Base-by-base conservation (phyloP, 2,113 vertebrate genomes). In the Pagrus major region DNA sequence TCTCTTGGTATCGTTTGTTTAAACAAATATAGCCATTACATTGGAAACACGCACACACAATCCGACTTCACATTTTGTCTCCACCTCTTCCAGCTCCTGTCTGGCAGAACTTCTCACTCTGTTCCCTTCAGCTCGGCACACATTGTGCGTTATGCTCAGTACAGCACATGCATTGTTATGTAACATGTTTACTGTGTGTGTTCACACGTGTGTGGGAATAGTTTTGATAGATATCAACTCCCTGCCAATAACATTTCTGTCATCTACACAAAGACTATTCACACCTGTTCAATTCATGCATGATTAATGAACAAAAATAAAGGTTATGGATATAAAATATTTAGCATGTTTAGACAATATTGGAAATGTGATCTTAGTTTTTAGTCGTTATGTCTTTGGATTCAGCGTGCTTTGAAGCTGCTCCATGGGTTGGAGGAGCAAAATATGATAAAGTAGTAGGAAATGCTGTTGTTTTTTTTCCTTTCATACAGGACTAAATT, bases 1-100 rank as follows among this genome's bases (percentile, higher is more conserved):
- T 44, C 1, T 74, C 20, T 33, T 33, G 3, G 15, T 66, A 1
- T 47, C 49, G 41, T 68, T 55, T 23, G 21, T 55, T 71, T 56
- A 46, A 81, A 89, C 75, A 70, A 77, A 75, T 54, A 33, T 41
- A n/a, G 23, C 33, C 29, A 9, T 49, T 59, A n/a, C 56, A 54
- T 54, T 81, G 81, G 21, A 65, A n/a, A n/a, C 49, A 35, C 25
- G 23, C 52, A 60, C 31, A 61, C 15, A 63, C 20, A 64, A 12
- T 44, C 15, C 51, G 20, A 9, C 9, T 51, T 47, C 20, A 21
- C 5, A 18, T 2, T 51, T 25, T 8, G 21, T 37, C 33, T 37
- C 39, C 39, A 25, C 31, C 52, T 76, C 35, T 23, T 60, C 33
- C 51, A 25, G 59, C 73, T 56, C 27, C 56, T 49, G 54, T 65